Percentiles rank a stretch among this genome's conserved stretches.
Evolutionary conservation across 2,113 vertebrate species (phyloP).

Genomic region (Phrynocephalus versicolor): DNA sequence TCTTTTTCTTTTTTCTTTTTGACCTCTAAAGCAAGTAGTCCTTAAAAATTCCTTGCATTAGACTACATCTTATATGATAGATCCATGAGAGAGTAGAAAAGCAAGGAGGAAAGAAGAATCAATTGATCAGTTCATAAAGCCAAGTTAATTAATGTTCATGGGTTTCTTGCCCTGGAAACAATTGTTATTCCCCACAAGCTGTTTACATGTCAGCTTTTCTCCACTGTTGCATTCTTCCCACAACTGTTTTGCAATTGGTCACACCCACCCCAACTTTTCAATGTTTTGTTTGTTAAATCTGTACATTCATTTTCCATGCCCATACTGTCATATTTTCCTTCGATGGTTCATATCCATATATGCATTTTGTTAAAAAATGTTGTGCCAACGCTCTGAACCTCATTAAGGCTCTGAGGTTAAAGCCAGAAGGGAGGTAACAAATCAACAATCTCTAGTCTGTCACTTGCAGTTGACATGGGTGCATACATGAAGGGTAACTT

Average conservation of each 20-base stretch:
- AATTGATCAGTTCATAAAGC: background rate
- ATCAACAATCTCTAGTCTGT: slow-evolving; percentile 45
- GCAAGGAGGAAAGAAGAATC: background rate
- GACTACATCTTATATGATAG: background rate
- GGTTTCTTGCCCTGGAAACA: background rate
- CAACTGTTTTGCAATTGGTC: too few species aligned
- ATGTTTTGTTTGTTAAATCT: background rate
- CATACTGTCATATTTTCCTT: background rate
- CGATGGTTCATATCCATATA: background rate
- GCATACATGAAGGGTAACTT: background rate
- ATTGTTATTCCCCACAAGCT: background rate
- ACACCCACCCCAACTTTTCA: background rate
- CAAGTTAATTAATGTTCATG: too few species aligned
- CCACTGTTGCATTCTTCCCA: background rate
- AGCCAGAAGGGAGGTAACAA: slow-evolving; percentile 53
- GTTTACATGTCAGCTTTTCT: background rate
- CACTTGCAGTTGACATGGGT: too few species aligned
- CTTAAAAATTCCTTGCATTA: background rate
- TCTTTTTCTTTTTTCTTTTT: too few species aligned
- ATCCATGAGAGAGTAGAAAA: background rate
- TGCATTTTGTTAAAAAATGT: slow-evolving; percentile 57
- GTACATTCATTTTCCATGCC: background rate
- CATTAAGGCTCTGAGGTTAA: slow-evolving; percentile 61
- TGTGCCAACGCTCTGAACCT: slow-evolving; percentile 51
- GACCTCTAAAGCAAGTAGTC: background rate